Percentiles rank a stretch among this genome's conserved stretches.
These are phyloP conservation scores for Danio albolineatus DNA, from an alignment of 2,797 vertebrate species.

Conservation along the genomic window DNA sequence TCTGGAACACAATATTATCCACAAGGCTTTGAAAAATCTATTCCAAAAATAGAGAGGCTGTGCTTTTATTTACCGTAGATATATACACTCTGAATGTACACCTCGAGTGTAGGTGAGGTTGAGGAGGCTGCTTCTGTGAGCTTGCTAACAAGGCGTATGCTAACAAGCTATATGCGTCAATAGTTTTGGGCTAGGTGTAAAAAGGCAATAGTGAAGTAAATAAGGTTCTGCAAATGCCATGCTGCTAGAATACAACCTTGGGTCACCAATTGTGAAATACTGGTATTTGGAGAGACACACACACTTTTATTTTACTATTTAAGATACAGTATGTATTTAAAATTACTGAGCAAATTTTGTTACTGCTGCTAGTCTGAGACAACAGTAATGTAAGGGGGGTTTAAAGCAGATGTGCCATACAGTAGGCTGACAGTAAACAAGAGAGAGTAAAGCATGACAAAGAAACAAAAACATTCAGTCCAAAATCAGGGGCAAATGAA, in stretches of 20 bases:
- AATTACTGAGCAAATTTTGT: too few relatives aligned
- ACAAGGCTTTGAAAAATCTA: slow-evolving; percentile 54
- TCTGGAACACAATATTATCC: slow-evolving; percentile 62
- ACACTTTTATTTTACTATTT: neutral
- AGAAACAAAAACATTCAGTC: too few relatives aligned
- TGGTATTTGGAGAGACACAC: neutral
- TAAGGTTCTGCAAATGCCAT: neutral
- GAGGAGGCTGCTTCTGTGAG: neutral
- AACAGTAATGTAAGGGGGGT: too few relatives aligned
- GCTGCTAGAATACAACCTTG: neutral
- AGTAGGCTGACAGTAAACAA: too few relatives aligned
- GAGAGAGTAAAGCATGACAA: too few relatives aligned
- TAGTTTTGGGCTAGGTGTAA: neutral
- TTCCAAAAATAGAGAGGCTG: slow-evolving; percentile 50
- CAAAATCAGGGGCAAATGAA: too few relatives aligned
- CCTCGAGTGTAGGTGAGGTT: neutral
- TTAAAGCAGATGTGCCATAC: too few relatives aligned
- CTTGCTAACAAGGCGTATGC: neutral
- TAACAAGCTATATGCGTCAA: neutral
- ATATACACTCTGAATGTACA: neutral
- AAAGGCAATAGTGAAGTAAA: neutral
- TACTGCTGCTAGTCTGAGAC: too few relatives aligned
- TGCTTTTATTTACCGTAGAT: slow-evolving; percentile 51
- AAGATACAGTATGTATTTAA: neutral
- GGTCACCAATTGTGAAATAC: neutral